Base-by-base conservation (phyloP, 2,797 vertebrate species). In the Malacoraja senta region DNA sequence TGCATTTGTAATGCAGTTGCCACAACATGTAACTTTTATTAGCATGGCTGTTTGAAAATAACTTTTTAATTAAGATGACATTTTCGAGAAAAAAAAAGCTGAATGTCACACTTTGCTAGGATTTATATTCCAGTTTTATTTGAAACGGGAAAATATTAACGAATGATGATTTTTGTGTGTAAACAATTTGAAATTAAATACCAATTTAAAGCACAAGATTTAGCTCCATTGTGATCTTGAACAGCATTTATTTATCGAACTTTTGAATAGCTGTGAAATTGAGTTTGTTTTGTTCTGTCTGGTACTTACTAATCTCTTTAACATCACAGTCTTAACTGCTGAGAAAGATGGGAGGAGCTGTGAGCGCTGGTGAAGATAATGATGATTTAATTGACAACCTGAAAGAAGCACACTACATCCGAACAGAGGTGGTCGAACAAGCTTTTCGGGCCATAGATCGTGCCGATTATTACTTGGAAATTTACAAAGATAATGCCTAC, bases 311-410 rank as follows among this genome's bases (percentile, higher is more conserved):
- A 84, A 12, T 92, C 53, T 92, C 71, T 92, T 92, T 92, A 26
- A 58, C 13, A 53, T 35, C 38, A 21, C 21, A 92, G 71, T 92
- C n/a, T 26, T 58, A 76, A 58, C 90, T 63, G 76, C 58, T 94
- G 95, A 94, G 94, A 94, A 97, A 95, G 93, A 99, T 99, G 99
- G 99, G 98, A 93, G 98, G 98, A 84, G 98, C 99, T 0, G 98
- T 99, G 94, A 99, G 99, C 8, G 98, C 99, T 0, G 99, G 98
- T 1, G 98, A 99, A 95, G 99, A 99, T 96, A 99, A 99, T 0
- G 98, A 99, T 0, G 98, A 99, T 91, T 95, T 99, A 94, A 98
- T 99, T 9, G 98, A 99, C 95, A 99, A 99, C 94, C 94, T 99
- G 95, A 99, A 99, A 95, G 98, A 99, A 95, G 98, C 98, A 0